phyloP scores from a whole-genome alignment of 1,140 invertebrate genomes.

The Lordiphosa collinella region DNA sequence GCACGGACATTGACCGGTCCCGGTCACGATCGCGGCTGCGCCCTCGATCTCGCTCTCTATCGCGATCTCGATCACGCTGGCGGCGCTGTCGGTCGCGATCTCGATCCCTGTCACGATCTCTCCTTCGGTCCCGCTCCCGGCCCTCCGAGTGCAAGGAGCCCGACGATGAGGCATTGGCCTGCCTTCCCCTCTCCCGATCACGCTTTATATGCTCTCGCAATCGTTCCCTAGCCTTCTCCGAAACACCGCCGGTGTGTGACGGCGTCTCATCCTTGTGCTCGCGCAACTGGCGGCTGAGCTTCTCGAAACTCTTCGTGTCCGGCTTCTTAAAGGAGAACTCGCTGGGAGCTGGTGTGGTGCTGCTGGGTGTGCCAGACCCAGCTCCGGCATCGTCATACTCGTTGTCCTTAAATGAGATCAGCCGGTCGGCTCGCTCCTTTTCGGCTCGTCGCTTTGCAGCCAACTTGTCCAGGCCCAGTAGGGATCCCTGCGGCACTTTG shows the following conservation, averaged over 20 bases:
- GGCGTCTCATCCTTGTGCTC: constrained; percentile 92
- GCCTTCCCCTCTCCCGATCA: constrained; percentile 73
- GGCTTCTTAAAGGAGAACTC: constrained; percentile 71
- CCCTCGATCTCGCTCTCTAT: constrained; percentile 33
- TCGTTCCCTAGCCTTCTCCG: constrained; percentile 87
- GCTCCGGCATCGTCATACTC: constrained; percentile 81
- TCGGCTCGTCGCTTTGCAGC: constrained; percentile 87
- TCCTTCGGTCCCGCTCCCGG: constrained; percentile 40
- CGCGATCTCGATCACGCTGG: constrained; percentile 37
- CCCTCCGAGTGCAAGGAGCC: constrained; percentile 56
- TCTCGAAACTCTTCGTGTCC: constrained; percentile 77
- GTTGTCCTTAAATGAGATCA: constrained; percentile 85
- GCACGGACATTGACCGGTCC: constrained; percentile 79
- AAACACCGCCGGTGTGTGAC: constrained; percentile 94
- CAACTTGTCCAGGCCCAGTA: constrained; percentile 93
- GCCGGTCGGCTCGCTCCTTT: constrained; percentile 82
- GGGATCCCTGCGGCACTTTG: constrained; percentile 89
- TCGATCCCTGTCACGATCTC: constrained; percentile 28
- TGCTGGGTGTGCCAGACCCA: constrained; percentile 15
- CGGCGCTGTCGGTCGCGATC: constrained; percentile 21
- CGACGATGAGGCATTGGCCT: constrained; percentile 30
- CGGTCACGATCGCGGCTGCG: constrained; percentile 52
- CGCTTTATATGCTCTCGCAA: constrained; percentile 84
- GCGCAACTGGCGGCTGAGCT: constrained; percentile 86
- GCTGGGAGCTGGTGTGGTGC: constrained; percentile 47